A percentile compares a stretch with the other conserved stretches of the same genome.
Conservation (phyloP, 2,797 vertebrate species). For the Takifugu rubripes region DNA sequence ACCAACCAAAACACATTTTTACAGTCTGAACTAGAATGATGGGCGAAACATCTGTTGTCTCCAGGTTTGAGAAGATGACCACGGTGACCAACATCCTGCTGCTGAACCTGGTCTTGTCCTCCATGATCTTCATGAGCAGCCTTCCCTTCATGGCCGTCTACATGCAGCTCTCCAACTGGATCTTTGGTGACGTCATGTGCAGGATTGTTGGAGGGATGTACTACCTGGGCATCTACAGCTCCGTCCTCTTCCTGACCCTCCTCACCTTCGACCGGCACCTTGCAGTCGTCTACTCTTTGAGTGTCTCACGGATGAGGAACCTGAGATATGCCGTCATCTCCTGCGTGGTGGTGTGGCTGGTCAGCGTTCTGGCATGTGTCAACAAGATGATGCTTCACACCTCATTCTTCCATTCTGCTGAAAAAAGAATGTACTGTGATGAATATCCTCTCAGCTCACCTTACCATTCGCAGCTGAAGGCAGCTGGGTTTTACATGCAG, state of each 20-base stretch:
- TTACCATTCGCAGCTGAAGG: background rate
- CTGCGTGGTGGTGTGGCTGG: conserved; percentile 64
- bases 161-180: conserved; percentile 63
- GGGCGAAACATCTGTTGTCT: background rate
- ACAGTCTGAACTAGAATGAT: background rate
- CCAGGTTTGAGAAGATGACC: conserved; percentile 74
- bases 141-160: conserved; percentile 73
- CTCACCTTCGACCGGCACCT: conserved; percentile 79
- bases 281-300: conserved; percentile 74
- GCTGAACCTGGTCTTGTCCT: conserved; percentile 77
- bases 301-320: conserved; percentile 43
- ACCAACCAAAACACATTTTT: too few species aligned
- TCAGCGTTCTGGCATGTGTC: conserved; percentile 66
- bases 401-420: rapidly evolving
- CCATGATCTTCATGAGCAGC: conserved; percentile 67
- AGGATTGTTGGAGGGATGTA: conserved; percentile 65
- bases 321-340: conserved; percentile 57
- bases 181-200: conserved; percentile 67
- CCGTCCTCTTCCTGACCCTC: conserved; percentile 76
- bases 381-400: conserved; percentile 55
- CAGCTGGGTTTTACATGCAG: conserved; percentile 61
- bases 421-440: conserved; percentile 10
- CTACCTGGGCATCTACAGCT: conserved; percentile 77
- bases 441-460: rapidly evolving
- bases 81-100: conserved; percentile 80